Evolutionary conservation across 2,888 invertebrate species (phyloP), one percentile per base, ranked within the genome.

Genomic region (Sabellastarte sp.): DNA sequence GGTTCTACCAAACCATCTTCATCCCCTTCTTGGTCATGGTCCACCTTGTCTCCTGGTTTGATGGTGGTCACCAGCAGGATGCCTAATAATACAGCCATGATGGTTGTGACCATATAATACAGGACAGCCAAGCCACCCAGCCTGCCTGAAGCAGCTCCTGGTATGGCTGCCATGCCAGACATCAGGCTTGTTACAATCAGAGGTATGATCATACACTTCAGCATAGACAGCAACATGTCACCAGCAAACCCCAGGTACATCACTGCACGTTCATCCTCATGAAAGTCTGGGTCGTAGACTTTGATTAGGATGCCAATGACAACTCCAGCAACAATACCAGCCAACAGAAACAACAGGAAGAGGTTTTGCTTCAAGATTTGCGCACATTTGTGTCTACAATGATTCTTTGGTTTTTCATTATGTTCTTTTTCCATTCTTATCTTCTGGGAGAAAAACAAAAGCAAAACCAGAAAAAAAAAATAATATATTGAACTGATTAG

Each of bases 161-260:
- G 93, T 30, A 93, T 85, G 79, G 92, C 92, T 10, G 93, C 92
- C 50, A 92, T 92, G 15, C 93, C 93, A 84, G 88, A 50, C 24
- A 68, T 60, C 29, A 68, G 62, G 29, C 59, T 62, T 55, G 60
- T 26, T 10, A 65, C 50, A 3, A 67, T 56, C 60, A 67, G 58
- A 0, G 67, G 67, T 26, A 67, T 62, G 53, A 67, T 67, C 64
- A 32, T 30, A 31, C 63, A 31, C 60, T 67, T 67, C 30, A 67
- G 64, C 64, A 67, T 65, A 55, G 60, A 56, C 32, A 67, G 55
- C 1, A 75, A 60, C 30, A 73, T 64, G 52, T 72, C 70, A 33
- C 71, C 72, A 5, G 74, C 73, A 59, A 74, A 74, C 60, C 58
- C 61, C 30, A 71, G 90, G 84, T 95, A 67, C 53, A 57, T 52